phyloP scores from a whole-genome alignment of 2,113 vertebrate genomes.

The Corythornis cristatus region DNA sequence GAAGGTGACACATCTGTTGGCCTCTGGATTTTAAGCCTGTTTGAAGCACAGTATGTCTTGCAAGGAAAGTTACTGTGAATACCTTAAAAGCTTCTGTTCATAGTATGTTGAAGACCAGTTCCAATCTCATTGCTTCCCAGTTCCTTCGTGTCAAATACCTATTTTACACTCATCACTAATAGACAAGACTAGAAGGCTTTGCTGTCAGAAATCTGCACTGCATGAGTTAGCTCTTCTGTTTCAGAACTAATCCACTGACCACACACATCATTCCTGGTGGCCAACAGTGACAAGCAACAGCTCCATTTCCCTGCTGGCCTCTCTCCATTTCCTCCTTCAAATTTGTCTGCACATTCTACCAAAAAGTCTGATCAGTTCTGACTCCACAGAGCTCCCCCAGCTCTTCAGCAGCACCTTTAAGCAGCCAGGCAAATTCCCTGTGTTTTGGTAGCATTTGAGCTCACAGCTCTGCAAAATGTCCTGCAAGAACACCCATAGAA shows the following conservation, averaged over 20 bases:
- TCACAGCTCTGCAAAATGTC: background rate
- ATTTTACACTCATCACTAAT: background rate
- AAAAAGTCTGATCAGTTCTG: background rate
- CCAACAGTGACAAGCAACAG: background rate
- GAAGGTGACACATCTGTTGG: background rate
- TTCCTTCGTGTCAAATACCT: background rate
- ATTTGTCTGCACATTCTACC: background rate
- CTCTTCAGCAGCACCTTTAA: background rate
- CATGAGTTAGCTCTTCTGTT: background rate
- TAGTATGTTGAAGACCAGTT: rapidly evolving
- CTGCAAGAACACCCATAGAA: background rate
- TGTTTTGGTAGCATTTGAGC: background rate
- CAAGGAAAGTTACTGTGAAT: background rate
- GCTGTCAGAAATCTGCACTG: background rate
- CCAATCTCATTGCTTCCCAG: background rate
- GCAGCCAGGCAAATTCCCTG: background rate
- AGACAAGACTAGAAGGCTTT: background rate
- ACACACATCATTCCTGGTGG: background rate
- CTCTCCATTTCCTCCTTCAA: background rate
- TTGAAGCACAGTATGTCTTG: background rate
- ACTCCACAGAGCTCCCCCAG: background rate
- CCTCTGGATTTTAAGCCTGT: background rate
- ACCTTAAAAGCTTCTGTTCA: background rate
- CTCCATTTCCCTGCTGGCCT: background rate
- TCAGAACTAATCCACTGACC: background rate